phyloP scores from a whole-genome alignment of 2,888 invertebrate species.

The Meliscaeva auricollis region DNA sequence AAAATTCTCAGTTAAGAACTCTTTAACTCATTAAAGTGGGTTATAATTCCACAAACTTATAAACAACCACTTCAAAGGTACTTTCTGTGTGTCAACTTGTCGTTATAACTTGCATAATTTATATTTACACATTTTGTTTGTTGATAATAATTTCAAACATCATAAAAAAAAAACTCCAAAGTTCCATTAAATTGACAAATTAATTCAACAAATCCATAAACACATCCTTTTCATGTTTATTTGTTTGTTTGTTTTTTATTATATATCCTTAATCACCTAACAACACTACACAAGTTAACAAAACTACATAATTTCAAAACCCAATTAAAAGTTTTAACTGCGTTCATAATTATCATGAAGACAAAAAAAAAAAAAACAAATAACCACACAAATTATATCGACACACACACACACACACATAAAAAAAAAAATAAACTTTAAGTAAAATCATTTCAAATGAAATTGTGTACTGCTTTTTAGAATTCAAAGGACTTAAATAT shows the following conservation, averaged over 20 bases:
- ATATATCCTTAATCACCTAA: not conserved
- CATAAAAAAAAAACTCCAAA: too few relatives aligned
- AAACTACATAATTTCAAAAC: slow-evolving; percentile 22
- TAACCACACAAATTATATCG: not conserved
- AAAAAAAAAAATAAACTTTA: not conserved
- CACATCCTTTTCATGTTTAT: slow-evolving; percentile 5
- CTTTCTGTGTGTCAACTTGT: too few relatives aligned
- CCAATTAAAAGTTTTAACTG: slow-evolving; percentile 33
- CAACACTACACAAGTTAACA: not conserved
- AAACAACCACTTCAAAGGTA: too few relatives aligned
- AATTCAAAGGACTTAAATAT: not conserved
- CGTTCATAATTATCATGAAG: slow-evolving; percentile 10
- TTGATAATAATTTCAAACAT: too few relatives aligned
- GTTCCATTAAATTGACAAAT: too few relatives aligned
- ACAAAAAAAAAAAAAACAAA: not conserved
- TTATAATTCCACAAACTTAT: too few relatives aligned
- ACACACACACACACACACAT: not conserved
- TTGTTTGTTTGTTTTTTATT: not conserved
- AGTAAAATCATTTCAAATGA: slow-evolving; percentile 24
- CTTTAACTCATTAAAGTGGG: too few relatives aligned
- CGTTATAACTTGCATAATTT: too few relatives aligned
- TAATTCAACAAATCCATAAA: too few relatives aligned
- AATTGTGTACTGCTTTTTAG: not conserved
- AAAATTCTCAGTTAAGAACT: too few relatives aligned
- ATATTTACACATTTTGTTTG: too few relatives aligned